Conservation (phyloP, 1,140 invertebrate species). For the Drosophila melanica region DNA sequence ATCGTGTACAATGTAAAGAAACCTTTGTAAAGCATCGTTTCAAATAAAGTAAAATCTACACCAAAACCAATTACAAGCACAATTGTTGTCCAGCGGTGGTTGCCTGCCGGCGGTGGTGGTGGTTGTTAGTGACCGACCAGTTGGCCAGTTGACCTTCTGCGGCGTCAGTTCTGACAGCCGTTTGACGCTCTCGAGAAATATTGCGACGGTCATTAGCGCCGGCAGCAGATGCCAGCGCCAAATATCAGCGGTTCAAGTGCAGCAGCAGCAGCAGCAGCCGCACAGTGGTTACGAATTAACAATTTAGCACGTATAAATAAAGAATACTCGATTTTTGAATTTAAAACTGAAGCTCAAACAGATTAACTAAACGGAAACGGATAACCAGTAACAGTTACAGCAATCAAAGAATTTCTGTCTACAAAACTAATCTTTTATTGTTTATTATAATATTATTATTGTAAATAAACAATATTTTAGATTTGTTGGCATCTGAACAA, state of each 20-base stretch:
- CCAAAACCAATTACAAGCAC: conserved; percentile 5
- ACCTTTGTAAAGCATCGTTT: conserved; percentile 23
- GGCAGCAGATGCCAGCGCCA: conserved; percentile 42
- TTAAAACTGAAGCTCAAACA: no score
- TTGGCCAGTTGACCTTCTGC: conserved; percentile 48
- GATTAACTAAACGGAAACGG: no score
- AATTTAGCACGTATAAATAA: no score
- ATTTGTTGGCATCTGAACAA: no score
- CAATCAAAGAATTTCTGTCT: no score
- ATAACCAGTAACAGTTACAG: no score
- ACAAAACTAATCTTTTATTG: no score
- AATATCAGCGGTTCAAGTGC: conserved; percentile 76
- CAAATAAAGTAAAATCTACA: conserved; percentile 15
- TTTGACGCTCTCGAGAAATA: conserved; percentile 52
- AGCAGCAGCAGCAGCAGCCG: conserved; percentile 15
- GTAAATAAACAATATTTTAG: no score
- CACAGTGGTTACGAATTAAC: no score
- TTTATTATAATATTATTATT: no score
- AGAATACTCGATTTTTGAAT: no score
- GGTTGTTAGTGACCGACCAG: conserved; percentile 7
- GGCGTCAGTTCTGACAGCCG: conserved; percentile 56
- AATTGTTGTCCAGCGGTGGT: background rate
- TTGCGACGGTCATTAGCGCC: conserved; percentile 53
- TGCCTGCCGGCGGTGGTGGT: background rate
- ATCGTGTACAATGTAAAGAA: conserved; percentile 35